Evolutionary conservation across 2,113 vertebrate species (phyloP), one percentile per base, ranked within the genome.

Genomic region (Oncorhynchus mykiss): DNA sequence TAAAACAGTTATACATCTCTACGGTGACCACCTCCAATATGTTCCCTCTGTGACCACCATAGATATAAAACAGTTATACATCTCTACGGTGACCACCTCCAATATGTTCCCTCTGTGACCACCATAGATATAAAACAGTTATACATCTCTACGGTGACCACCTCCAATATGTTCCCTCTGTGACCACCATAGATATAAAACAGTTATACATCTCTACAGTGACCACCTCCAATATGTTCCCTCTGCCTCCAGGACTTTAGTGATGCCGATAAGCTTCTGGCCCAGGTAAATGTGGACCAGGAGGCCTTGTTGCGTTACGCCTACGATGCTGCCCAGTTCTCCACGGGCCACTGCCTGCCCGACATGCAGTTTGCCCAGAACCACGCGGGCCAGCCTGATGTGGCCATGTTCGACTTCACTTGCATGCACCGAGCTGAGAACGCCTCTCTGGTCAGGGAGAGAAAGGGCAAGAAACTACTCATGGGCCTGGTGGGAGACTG

Each of bases 401-500:
- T 96, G 3, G 96, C 96, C 80, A 85, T 95, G 93, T 97, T 97
- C 0, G 96, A 97, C 89, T 97, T 97, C 91, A 97, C 96, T 39
- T 95, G 91, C 91, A 97, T 97, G 96, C 93, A 89, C 0, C 94
- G 95, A 2, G 94, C 95, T 0, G 95, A 97, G 88, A 93, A 95
- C 0, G 94, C 96, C 1, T 95, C 94, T 0, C 88, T 96, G 78
- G 92, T 97, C 87, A 88, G 86, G 74, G 94, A 96, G 88, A 87
- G 92, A 74, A 85, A 73, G 0, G 95, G 95, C 11, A 84, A 78
- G 80, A 92, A 88, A 1, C 74, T 97, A 74, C 82, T 96, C 71
- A 75, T 94, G 0, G 94, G 86, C 67, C 93, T 98, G 67, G 96
- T 98, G 72, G 97, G 97, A 71, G 97, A 99, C 91, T 96, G 96